phyloP scores from a whole-genome alignment of 2,113 vertebrate species.

The Microcebus tavaratra region DNA sequence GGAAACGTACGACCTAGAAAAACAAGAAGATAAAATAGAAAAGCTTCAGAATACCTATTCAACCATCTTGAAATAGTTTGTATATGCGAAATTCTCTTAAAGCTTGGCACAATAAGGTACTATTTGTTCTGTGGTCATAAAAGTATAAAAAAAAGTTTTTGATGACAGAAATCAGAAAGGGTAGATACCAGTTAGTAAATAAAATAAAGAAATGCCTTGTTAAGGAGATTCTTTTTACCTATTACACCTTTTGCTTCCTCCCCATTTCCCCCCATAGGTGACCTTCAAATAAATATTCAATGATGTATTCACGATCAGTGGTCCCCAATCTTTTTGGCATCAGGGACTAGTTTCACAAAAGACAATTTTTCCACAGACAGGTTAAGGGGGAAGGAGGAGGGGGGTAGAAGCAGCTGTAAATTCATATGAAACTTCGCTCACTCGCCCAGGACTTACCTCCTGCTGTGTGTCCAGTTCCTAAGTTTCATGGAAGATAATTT shows the following conservation, averaged over 20 bases:
- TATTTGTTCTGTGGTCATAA: not conserved
- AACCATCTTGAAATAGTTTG: not conserved
- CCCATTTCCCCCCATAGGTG: accelerated
- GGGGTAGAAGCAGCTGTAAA: too few relatives aligned
- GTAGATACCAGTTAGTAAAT: not conserved
- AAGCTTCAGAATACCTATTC: not conserved
- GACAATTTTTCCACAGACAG: too few relatives aligned
- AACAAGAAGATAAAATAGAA: conserved; percentile 53
- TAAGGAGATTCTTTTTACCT: not conserved
- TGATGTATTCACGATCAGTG: not conserved
- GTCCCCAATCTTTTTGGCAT: too few relatives aligned
- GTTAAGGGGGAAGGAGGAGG: too few relatives aligned
- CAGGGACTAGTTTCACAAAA: too few relatives aligned
- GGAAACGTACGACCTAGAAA: conserved; percentile 93
- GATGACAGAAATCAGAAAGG: conserved; percentile 9
- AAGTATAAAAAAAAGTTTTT: not conserved
- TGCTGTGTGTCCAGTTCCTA: too few relatives aligned
- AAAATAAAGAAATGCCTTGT: not conserved
- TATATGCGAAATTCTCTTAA: not conserved
- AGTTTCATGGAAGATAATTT: too few relatives aligned
- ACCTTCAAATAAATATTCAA: not conserved
- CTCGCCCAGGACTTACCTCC: too few relatives aligned
- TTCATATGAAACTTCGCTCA: too few relatives aligned
- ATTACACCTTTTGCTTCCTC: not conserved
- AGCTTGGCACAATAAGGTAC: not conserved